Evolutionary conservation across 1,140 invertebrate genomes (phyloP).

Genomic region (Macrostomum lignano): DNA sequence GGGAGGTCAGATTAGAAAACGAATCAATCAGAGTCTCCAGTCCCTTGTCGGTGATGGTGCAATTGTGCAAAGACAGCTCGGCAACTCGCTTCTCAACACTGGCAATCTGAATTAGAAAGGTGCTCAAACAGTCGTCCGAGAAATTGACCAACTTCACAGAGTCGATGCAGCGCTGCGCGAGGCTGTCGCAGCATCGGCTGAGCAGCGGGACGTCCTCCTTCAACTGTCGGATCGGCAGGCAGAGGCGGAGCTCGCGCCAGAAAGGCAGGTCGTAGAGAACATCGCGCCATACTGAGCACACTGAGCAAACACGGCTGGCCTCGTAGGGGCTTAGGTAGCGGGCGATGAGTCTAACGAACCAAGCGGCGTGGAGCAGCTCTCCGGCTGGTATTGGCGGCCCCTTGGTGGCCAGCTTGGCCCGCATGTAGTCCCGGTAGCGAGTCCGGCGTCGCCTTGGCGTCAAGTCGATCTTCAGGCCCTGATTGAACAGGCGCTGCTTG

Average conservation of each 20-base stretch:
- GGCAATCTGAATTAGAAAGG: slow-evolving; percentile 53
- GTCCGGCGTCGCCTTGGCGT: background rate
- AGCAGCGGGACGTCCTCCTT: too few species aligned
- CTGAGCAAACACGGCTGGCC: too few species aligned
- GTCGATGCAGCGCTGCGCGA: slow-evolving; percentile 53
- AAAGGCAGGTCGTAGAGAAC: too few species aligned
- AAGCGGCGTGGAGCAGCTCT: too few species aligned
- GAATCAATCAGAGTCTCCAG: slow-evolving; percentile 55
- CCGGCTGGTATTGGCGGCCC: too few species aligned
- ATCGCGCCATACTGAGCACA: too few species aligned
- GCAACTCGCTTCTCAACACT: slow-evolving; percentile 49
- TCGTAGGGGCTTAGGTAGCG: too few species aligned
- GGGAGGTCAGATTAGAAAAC: slow-evolving; percentile 38
- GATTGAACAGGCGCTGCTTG: slow-evolving; percentile 3
- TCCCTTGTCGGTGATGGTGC: slow-evolving; percentile 55
- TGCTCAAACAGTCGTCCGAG: slow-evolving; percentile 54
- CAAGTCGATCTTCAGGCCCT: background rate
- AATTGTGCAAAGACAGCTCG: slow-evolving; percentile 48
- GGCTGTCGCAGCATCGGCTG: slow-evolving; percentile 46
- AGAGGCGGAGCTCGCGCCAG: too few species aligned
- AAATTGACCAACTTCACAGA: slow-evolving; percentile 50
- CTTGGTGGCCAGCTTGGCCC: too few species aligned
- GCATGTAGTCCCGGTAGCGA: background rate
- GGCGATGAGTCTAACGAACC: too few species aligned
- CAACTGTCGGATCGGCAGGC: too few species aligned